These are phyloP conservation scores for Drosophila sp. DNA, from an alignment of 1,140 invertebrate genomes.

Conservation along the genomic window DNA sequence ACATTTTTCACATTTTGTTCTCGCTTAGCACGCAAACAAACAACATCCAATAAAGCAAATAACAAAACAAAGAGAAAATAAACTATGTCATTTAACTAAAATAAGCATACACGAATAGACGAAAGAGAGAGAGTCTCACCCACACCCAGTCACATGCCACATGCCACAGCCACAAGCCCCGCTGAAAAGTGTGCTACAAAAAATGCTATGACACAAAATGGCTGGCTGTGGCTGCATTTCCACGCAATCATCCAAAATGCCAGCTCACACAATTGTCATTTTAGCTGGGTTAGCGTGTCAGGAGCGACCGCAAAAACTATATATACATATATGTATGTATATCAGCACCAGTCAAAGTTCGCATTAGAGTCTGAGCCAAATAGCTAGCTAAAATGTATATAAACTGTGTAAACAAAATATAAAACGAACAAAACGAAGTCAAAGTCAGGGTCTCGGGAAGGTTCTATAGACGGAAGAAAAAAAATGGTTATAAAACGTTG, in stretches of 20 bases:
- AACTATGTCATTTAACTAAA: conserved; percentile 68
- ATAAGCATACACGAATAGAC: conserved; percentile 49
- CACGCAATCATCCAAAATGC: conserved; percentile 71
- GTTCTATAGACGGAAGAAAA: conserved; percentile 24
- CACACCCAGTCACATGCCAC: not conserved
- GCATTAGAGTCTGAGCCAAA: conserved; percentile 46
- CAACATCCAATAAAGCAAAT: not conserved
- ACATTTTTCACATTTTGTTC: conserved; percentile 2
- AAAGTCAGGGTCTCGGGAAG: conserved; percentile 19
- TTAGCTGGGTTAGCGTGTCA: conserved; percentile 33
- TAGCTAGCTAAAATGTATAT: conserved; percentile 41
- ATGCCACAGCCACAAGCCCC: not conserved
- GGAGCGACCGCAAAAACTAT: conserved; percentile 35
- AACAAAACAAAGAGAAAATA: conserved; percentile 43
- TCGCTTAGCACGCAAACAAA: conserved; percentile 4
- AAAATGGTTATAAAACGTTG: conserved; percentile 20
- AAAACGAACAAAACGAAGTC: conserved; percentile 15
- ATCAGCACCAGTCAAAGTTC: conserved; percentile 63
- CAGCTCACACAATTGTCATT: conserved; percentile 58
- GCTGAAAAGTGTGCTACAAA: conserved; percentile 21
- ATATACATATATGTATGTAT: conserved; percentile 5
- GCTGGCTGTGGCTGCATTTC: conserved; percentile 56
- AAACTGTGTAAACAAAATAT: conserved; percentile 37
- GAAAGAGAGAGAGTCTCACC: not conserved
- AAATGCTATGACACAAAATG: conserved; percentile 62